Base-by-base conservation (phyloP, 2,797 vertebrate genomes). In the Pangasius mekongensis region DNA sequence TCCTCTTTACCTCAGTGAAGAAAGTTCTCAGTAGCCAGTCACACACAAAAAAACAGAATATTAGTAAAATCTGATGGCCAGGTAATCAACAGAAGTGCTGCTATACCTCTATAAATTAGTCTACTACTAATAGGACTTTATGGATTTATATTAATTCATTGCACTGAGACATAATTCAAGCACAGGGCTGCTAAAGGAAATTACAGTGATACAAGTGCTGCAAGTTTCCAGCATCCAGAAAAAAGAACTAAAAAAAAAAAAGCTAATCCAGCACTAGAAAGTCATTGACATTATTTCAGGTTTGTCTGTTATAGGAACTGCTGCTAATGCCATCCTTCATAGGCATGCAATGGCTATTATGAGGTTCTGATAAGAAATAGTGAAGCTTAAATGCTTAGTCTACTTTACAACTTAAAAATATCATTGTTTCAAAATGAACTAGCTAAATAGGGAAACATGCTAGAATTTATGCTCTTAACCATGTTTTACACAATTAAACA, bases 1-100 rank as follows among this genome's bases (percentile, higher is more conserved):
- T 16, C 83, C 56, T 60, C 54, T 89, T 71, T 80, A 87, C 39
- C 47, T 56, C 43, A n/a, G 64, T 86, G 87, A 77, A 82, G 78
- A 39, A 87, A 47, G 49, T 66, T 49, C 36, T 49, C 54, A 22
- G 52, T 4, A 16, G 30, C 22, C 4, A 49, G 24, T 14, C 73
- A 5, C 47, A 13, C 24, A 27, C 6, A 56, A 18, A 18, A 4
- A 24, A 22, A 6, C 3, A 0, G 20, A 49, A 71, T 81, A 67
- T 56, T 36, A 13, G 14, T 22, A 13, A 58, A 47, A 60, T 30
- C 16, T 69, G 39, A 74, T 74, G 39, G 47, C 13, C 39, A 52
- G 27, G 30, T 36, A 69, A 69, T 54, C 83, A 52, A 22, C 27
- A 33, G 7, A 24, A 24, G 16, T 54, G 27, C 3, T 3, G 5